Percentiles rank a stretch among this genome's conserved stretches.
Conservation (phyloP, 1,140 invertebrate species). For the Stegodyphus mimosarum region DNA sequence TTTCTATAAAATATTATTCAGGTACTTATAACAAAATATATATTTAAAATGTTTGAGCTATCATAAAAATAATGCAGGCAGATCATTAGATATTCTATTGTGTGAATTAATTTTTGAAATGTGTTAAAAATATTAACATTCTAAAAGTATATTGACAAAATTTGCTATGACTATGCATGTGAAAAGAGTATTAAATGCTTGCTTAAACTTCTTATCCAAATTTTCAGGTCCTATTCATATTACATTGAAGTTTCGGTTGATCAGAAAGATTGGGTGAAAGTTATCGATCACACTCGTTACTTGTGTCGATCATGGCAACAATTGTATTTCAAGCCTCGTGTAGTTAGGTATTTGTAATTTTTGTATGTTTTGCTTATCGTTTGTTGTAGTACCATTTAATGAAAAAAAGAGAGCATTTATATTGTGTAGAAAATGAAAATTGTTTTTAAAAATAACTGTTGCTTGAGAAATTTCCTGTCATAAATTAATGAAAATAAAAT, state of each 20-base stretch:
- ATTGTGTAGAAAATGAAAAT: too few relatives aligned
- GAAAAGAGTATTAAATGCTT: not conserved
- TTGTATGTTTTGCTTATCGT: not conserved
- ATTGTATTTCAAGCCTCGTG: slow-evolving; percentile 89
- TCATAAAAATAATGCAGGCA: too few relatives aligned
- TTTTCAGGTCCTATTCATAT: slow-evolving; percentile 89
- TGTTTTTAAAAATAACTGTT: too few relatives aligned
- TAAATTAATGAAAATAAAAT: too few relatives aligned
- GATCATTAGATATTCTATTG: too few relatives aligned
- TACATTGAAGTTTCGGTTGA: slow-evolving; percentile 97
- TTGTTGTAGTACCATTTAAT: too few relatives aligned
- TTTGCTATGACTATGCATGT: not conserved
- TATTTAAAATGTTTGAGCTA: too few relatives aligned
- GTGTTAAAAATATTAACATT: not conserved
- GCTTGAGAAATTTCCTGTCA: too few relatives aligned
- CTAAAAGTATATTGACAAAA: not conserved
- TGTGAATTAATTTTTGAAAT: too few relatives aligned
- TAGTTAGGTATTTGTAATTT: slow-evolving; percentile 74
- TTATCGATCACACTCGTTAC: slow-evolving; percentile 91
- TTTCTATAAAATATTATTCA: too few relatives aligned
- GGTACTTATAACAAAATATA: too few relatives aligned
- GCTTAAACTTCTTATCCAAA: slow-evolving; percentile 31
- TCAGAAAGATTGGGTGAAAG: slow-evolving; percentile 91
- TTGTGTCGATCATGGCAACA: slow-evolving; percentile 96
- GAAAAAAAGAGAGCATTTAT: too few relatives aligned